Evolutionary conservation across 2,113 vertebrate genomes (phyloP).

Genomic region (Arvicanthis niloticus): DNA sequence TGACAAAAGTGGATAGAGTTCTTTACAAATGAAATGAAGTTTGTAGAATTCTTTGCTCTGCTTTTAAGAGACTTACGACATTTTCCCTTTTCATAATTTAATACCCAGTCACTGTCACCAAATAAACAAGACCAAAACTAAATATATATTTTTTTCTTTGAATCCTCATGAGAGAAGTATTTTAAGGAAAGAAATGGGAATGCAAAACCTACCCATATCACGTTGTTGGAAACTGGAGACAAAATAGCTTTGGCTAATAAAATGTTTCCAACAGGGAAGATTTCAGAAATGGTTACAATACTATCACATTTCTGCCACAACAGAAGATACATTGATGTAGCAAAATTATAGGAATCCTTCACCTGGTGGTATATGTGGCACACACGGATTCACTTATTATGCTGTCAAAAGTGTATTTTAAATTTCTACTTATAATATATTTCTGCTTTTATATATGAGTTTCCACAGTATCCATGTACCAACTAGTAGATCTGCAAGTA

Average conservation of each 20-base stretch:
- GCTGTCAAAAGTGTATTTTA: not conserved
- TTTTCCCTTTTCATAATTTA: not conserved
- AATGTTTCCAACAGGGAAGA: too few species aligned
- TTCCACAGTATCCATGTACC: not conserved
- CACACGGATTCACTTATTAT: not conserved
- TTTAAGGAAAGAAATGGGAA: not conserved
- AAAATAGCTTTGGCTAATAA: too few species aligned
- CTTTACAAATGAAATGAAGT: not conserved
- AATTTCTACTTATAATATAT: not conserved
- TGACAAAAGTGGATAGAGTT: not conserved
- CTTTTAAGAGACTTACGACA: not conserved
- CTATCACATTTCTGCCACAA: too few species aligned
- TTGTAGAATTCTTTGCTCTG: not conserved
- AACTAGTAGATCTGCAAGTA: not conserved
- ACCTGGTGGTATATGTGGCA: not conserved
- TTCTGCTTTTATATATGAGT: not conserved
- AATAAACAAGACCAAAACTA: not conserved
- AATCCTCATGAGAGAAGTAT: not conserved
- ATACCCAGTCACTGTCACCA: not conserved
- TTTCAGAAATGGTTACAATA: too few species aligned
- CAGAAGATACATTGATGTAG: not conserved
- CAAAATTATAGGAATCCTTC: slow-evolving; percentile 4
- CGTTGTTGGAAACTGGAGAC: not conserved
- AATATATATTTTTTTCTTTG: not conserved
- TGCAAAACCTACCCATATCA: not conserved